Conservation (phyloP, 2,797 vertebrate species). For the Atherinosoma microstoma region DNA sequence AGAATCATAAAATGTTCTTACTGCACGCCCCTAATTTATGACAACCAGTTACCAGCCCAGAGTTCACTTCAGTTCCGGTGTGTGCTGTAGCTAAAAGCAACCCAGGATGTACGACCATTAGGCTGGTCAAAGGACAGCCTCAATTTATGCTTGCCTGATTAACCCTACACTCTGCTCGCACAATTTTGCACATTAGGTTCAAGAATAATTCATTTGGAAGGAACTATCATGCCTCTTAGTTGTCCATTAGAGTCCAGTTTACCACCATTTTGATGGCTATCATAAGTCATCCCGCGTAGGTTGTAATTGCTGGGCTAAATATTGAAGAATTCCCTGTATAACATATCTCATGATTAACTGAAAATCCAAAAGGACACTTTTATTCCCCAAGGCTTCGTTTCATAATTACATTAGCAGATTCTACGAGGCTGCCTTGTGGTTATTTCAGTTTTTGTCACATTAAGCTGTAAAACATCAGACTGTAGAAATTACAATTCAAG, state of each 20-base stretch:
- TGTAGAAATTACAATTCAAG: slow-evolving; percentile 47
- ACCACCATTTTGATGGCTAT: slow-evolving; percentile 65
- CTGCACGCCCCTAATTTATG: slow-evolving; percentile 60
- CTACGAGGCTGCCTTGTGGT: slow-evolving; percentile 45
- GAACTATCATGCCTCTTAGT: slow-evolving; percentile 71
- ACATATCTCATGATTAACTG: slow-evolving; percentile 50
- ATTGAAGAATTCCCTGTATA: slow-evolving; percentile 50
- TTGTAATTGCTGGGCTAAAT: slow-evolving; percentile 67
- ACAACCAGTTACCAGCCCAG: slow-evolving; percentile 33
- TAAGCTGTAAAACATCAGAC: slow-evolving; percentile 22
- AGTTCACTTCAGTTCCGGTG: slow-evolving; percentile 51
- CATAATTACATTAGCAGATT: slow-evolving; percentile 41
- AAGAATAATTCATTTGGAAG: slow-evolving; percentile 69
- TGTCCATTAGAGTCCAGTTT: slow-evolving; percentile 77
- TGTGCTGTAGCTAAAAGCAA: slow-evolving; percentile 46
- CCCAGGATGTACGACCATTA: slow-evolving; percentile 49
- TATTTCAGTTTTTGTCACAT: slow-evolving; percentile 52
- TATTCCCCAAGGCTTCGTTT: slow-evolving; percentile 32
- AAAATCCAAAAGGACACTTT: slow-evolving; percentile 53
- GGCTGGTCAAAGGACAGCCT: slow-evolving; percentile 65
- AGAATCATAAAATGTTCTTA: slow-evolving; percentile 61
- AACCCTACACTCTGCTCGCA: slow-evolving; percentile 62
- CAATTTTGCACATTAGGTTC: slow-evolving; percentile 62
- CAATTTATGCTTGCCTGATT: slow-evolving; percentile 78
- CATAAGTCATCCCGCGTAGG: slow-evolving; percentile 66